Conservation (phyloP, 2,113 vertebrate genomes). For the Cyanoramphus novaezelandiae region DNA sequence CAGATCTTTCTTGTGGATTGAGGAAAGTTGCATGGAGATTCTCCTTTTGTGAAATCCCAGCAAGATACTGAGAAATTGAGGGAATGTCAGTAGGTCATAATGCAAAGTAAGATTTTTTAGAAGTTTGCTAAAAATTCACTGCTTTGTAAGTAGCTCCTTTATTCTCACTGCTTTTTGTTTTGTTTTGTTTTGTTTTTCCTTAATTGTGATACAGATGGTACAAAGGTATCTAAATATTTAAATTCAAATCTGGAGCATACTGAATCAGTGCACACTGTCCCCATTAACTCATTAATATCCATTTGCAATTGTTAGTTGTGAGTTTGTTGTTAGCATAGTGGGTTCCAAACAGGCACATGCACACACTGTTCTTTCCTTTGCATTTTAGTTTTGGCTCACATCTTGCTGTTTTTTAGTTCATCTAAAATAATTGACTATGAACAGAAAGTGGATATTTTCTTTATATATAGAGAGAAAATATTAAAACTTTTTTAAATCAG, state of each 20-base stretch:
- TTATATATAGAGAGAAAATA: background rate
- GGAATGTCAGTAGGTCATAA: background rate
- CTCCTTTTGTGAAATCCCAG: background rate
- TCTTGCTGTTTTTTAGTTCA: background rate
- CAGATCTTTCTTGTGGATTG: background rate
- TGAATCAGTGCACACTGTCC: background rate
- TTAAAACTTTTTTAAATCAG: background rate
- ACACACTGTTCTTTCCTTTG: background rate
- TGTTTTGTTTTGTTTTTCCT: background rate
- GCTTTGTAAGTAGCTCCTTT: background rate
- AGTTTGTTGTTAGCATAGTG: too few species aligned
- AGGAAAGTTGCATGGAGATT: background rate
- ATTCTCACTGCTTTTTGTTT: background rate
- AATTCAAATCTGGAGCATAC: background rate
- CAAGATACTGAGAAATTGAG: background rate
- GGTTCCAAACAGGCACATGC: background rate
- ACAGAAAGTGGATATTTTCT: background rate
- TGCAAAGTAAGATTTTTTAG: background rate
- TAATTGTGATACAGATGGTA: background rate
- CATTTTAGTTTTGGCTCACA: background rate
- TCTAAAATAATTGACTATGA: background rate
- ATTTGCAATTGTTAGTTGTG: background rate
- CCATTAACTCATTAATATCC: background rate
- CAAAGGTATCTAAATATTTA: background rate
- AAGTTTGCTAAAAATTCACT: background rate